A percentile compares a stretch with the other conserved stretches of the same genome.
Evolutionary conservation across 2,797 vertebrate genomes (phyloP).

Genomic region (Falco rusticolus): DNA sequence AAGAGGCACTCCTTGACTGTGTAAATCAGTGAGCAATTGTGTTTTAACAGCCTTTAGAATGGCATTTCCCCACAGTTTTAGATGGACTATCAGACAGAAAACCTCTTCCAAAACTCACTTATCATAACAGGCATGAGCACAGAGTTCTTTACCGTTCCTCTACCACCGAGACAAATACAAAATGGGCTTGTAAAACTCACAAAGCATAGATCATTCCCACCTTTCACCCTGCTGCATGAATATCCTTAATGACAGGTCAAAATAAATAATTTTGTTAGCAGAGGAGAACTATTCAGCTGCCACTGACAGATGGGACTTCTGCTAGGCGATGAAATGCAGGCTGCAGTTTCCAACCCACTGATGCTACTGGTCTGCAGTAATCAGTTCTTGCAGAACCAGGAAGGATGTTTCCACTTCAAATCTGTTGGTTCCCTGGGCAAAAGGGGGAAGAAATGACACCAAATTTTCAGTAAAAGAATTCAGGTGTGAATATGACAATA

Average conservation of each 20-base stretch:
- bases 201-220: conserved; percentile 33
- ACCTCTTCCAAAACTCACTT: conserved; percentile 63
- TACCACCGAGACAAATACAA: conserved; percentile 31
- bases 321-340: neutral
- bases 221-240: conserved; percentile 11
- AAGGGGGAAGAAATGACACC: neutral
- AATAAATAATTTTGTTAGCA: conserved; percentile 51
- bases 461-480: neutral
- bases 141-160: conserved; percentile 40
- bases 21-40: conserved; percentile 46
- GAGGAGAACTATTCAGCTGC: neutral
- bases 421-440: neutral
- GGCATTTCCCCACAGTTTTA: conserved; percentile 42
- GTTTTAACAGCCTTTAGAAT: conserved; percentile 10
- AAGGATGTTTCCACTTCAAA: neutral
- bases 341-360: neutral
- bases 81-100: conserved; percentile 60
- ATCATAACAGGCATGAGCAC: conserved; percentile 22
- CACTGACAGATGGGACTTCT: neutral
- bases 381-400: neutral
- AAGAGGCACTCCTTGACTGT: conserved; percentile 30
- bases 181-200: conserved; percentile 52
- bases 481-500: neutral
- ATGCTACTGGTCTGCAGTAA: neutral
- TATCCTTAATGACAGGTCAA: conserved; percentile 40